These are phyloP conservation scores for Marmota flaviventris DNA, from an alignment of 2,113 vertebrate genomes.

Conservation along the genomic window DNA sequence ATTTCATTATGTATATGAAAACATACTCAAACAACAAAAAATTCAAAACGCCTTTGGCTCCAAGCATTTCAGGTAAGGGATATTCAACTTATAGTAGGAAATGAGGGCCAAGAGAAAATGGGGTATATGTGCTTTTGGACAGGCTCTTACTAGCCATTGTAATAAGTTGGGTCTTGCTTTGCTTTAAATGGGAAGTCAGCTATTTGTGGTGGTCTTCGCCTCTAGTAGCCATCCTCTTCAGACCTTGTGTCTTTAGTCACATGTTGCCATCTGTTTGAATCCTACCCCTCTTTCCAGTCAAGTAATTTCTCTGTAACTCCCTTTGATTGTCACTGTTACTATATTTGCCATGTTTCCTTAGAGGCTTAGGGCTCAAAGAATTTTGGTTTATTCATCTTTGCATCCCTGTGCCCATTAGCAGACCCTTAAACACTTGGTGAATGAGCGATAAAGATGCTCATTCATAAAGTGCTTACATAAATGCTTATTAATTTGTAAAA, in stretches of 20 bases:
- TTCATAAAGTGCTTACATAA: background rate
- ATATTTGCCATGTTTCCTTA: background rate
- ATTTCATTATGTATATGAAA: background rate
- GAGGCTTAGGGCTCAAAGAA: background rate
- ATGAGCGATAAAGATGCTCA: background rate
- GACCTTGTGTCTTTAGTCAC: conserved; percentile 5
- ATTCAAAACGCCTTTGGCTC: background rate
- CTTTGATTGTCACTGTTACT: conserved; percentile 13
- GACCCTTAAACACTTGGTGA: background rate
- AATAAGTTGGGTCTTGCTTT: background rate
- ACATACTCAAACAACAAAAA: background rate
- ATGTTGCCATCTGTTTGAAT: conserved; percentile 3
- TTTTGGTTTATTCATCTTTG: conserved; percentile 16
- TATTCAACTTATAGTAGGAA: background rate
- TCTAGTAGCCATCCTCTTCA: background rate
- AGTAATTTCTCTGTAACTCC: background rate
- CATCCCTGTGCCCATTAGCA: background rate
- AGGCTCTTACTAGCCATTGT: background rate
- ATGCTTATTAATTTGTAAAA: conserved; percentile 39
- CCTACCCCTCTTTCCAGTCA: background rate
- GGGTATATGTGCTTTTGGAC: background rate
- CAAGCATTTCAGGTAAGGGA: background rate
- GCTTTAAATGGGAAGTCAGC: background rate
- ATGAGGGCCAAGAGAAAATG: background rate
- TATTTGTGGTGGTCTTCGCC: background rate